Conservation (phyloP, 2,797 vertebrate species). For the Cynopterus sphinx region DNA sequence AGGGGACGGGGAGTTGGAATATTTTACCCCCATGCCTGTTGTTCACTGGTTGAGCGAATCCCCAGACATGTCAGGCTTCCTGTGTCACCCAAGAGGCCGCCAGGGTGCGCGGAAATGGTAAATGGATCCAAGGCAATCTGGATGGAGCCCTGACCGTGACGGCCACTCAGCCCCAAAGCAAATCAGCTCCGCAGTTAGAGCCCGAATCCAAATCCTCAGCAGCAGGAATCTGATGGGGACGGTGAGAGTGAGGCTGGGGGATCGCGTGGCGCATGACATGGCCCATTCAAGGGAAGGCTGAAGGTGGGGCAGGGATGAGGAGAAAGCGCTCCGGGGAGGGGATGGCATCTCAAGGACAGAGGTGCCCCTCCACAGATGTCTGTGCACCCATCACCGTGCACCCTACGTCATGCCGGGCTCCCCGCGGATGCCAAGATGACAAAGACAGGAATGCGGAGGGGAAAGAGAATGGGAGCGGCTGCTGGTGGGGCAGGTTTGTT, state of each 20-base stretch:
- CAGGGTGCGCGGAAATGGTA: accelerated
- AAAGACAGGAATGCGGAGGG: not conserved
- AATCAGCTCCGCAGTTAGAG: not conserved
- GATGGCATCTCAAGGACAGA: too few relatives aligned
- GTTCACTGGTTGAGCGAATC: not conserved
- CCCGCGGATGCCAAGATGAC: not conserved
- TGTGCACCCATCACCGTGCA: not conserved
- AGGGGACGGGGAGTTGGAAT: not conserved
- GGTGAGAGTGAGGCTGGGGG: not conserved
- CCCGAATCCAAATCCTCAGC: not conserved
- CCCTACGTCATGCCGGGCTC: not conserved
- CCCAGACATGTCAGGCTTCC: not conserved
- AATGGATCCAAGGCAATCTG: not conserved
- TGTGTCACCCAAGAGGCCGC: not conserved
- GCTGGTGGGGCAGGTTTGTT: not conserved
- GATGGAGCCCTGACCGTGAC: not conserved
- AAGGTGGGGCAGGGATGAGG: not conserved
- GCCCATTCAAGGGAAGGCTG: not conserved
- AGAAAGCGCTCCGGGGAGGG: not conserved
- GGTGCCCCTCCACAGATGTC: not conserved
- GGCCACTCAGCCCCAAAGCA: not conserved
- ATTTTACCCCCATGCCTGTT: not conserved
- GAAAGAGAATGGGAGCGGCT: not conserved
- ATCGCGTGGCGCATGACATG: not conserved
- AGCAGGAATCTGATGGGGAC: not conserved